Evolutionary conservation across 2,888 invertebrate species (phyloP), one percentile per base, ranked within the genome.

Genomic region (Oxystoma pomonae): DNA sequence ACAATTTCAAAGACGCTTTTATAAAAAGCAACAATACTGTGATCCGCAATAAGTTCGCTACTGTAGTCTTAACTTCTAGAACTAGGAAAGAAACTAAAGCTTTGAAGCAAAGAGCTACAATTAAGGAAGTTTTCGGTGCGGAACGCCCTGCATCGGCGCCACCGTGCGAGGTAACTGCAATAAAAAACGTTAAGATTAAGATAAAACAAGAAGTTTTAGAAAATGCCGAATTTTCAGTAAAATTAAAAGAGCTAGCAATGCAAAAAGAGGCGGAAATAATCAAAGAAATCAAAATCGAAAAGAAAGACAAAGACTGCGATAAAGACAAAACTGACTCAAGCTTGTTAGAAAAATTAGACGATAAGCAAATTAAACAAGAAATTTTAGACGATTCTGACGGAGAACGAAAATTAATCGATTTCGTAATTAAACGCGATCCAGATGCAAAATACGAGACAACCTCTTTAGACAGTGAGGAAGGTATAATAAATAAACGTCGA

Each of bases 111-210:
- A 83, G 89, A 72, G 90, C 90, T 53, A 90, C 90, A 1, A 91
- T 92, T 55, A 87, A 90, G 70, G 91, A 92, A 80, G 91, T 92
- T 1, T 92, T 93, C 77, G 92, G 92, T 0, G 85, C 85, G 65
- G 92, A 92, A 73, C 83, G 92, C 53, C 91, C 93, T 0, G 91
- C 92, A 0, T 92, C 92, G 0, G 92, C 92, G 0, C 92, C 92
- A 0, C 92, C 92, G 0, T 35, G 35, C 12, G 35, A 35, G 12
- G 83, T 85, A 66, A 85, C 87, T 1, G 87, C 85, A 72, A 82
- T 84, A 1, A 83, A 84, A 75, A 69, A 76, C 59, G 66, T 69
- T 16, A 65, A 71, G 53, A 65, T 69, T 56, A 73, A 72, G 63
- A 65, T 69, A 55, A 73, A 73, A 64, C 66, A 69, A 22, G 74